phyloP scores from a whole-genome alignment of 2,888 invertebrate species.

The Mesoligia furuncula region DNA sequence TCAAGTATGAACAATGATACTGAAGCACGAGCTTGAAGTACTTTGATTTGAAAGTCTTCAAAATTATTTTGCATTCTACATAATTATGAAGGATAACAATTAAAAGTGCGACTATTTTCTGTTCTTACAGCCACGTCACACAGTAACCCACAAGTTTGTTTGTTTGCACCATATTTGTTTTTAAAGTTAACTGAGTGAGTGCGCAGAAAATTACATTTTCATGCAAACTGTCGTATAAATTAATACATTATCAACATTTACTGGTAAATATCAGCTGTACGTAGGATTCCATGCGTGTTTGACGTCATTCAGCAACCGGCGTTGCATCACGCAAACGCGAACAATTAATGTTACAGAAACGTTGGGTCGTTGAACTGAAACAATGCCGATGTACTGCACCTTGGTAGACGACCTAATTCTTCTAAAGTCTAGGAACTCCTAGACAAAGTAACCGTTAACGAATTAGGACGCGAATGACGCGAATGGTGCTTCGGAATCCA shows the following conservation, averaged over 20 bases:
- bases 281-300: constrained; percentile 44
- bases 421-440: constrained; percentile 12
- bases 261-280: constrained; percentile 29
- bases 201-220: constrained; percentile 27
- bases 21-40: neutral
- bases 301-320: constrained; percentile 61
- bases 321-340: constrained; percentile 78
- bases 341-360: constrained; percentile 73
- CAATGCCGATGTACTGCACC: constrained; percentile 67
- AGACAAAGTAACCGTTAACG: neutral
- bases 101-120: neutral
- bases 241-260: constrained; percentile 24
- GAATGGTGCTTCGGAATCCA: too few species aligned
- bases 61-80: too few species aligned
- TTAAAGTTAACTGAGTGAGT: constrained; percentile 14
- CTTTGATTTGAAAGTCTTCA: neutral
- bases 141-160: neutral
- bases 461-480: neutral
- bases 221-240: constrained; percentile 25
- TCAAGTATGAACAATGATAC: neutral
- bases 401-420: constrained; percentile 68
- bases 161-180: constrained; percentile 23
- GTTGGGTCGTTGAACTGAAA: constrained; percentile 73
- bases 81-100: neutral
- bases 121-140: neutral